Evolutionary conservation across 1,140 invertebrate genomes (phyloP).

Genomic region (Zaprionus capensis): DNA sequence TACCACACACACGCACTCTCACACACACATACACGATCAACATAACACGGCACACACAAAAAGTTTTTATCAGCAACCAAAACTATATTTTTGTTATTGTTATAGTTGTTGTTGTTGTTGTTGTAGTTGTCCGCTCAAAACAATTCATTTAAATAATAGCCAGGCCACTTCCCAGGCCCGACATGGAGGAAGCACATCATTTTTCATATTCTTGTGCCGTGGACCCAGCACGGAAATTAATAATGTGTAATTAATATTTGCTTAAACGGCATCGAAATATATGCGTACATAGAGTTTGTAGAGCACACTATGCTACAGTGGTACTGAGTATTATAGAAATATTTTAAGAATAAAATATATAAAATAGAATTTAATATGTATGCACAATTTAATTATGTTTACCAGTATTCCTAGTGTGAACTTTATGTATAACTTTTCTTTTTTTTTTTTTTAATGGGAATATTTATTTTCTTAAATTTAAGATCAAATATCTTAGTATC

Average conservation of each 20-base stretch:
- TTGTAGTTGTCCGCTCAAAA: constrained; percentile 56
- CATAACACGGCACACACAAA: constrained; percentile 15
- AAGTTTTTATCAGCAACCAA: constrained; percentile 51
- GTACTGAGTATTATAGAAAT: neutral
- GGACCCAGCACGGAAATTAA: constrained; percentile 68
- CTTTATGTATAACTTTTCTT: no score
- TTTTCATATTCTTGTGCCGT: constrained; percentile 71
- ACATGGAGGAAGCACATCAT: constrained; percentile 71
- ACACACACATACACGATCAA: neutral
- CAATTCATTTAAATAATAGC: constrained; percentile 82
- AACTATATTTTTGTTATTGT: constrained; percentile 41
- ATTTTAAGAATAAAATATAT: neutral
- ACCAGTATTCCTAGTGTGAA: no score
- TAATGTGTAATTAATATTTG: constrained; percentile 80
- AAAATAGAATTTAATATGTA: no score
- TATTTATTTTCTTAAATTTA: no score
- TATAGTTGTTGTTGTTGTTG: constrained; percentile 29
- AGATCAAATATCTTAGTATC: no score
- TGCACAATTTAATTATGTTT: no score
- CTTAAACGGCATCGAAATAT: constrained; percentile 40
- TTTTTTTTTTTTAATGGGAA: no score
- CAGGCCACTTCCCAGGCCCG: constrained; percentile 58
- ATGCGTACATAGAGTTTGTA: neutral
- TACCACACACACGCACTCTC: constrained; percentile 11
- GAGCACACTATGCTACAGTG: constrained; percentile 11